phyloP scores from a whole-genome alignment of 2,113 vertebrate species.

The Electrona antarctica region DNA sequence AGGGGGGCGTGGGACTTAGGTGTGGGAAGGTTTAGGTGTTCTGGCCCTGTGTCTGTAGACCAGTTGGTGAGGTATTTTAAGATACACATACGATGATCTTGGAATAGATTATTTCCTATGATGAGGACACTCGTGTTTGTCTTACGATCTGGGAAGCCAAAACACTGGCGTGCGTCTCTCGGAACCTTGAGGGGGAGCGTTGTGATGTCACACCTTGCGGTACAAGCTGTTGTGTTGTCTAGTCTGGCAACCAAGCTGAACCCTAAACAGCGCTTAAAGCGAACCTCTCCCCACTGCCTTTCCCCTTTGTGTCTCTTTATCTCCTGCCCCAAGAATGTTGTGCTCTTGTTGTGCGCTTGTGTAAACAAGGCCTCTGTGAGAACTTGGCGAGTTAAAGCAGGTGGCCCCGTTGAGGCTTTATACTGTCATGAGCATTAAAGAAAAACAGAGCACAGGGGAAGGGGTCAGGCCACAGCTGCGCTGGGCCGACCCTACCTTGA shows the following conservation, averaged over 20 bases:
- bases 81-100: not conserved
- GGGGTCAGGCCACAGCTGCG: conserved; percentile 67
- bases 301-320: conserved; percentile 67
- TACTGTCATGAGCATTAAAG: conserved; percentile 73
- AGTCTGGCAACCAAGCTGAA: conserved; percentile 73
- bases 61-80: not conserved
- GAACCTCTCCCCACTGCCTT: conserved; percentile 61
- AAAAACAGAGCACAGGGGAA: conserved; percentile 60
- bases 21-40: conserved; percentile 30
- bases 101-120: conserved; percentile 44
- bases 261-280: conserved; percentile 66
- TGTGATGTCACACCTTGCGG: conserved; percentile 69
- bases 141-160: conserved; percentile 62
- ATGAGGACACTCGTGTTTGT: conserved; percentile 50
- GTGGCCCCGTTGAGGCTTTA: conserved; percentile 69
- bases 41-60: conserved; percentile 16
- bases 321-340: conserved; percentile 71
- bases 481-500: conserved; percentile 58
- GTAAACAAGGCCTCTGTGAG: conserved; percentile 79
- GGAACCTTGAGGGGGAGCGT: conserved; percentile 66
- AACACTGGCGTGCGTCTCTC: conserved; percentile 58
- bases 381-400: conserved; percentile 71
- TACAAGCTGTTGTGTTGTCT: conserved; percentile 74
- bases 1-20: conserved; percentile 8
- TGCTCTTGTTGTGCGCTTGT: conserved; percentile 79